Percentiles rank a stretch among this genome's conserved stretches.
Conservation (phyloP, 2,113 vertebrate genomes). For the Capreolus pygargus region DNA sequence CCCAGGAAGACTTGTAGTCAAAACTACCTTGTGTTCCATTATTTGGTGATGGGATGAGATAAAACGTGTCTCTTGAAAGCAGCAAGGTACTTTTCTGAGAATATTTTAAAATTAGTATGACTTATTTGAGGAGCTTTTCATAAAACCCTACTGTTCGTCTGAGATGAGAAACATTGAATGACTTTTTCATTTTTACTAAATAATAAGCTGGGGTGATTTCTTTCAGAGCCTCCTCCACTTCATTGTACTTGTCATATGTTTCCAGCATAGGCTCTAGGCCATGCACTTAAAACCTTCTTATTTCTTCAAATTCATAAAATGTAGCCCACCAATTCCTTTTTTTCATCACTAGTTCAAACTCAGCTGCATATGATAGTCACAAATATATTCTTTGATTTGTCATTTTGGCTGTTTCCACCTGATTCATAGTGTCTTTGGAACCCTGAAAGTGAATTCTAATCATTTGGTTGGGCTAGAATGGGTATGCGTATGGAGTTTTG, state of each 20-base stretch:
- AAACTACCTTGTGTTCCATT: neutral
- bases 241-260: neutral
- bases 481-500: neutral
- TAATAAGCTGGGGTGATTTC: neutral
- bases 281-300: neutral
- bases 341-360: neutral
- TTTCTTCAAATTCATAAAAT: neutral
- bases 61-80: neutral
- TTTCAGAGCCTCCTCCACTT: neutral
- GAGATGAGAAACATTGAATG: neutral
- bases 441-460: neutral
- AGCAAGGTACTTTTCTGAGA: neutral
- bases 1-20: neutral
- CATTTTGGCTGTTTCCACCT: neutral
- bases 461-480: neutral
- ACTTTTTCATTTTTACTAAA: neutral
- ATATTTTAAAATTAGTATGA: conserved; percentile 6
- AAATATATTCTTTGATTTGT: neutral
- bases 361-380: neutral
- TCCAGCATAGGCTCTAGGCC: neutral
- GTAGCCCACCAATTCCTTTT: neutral
- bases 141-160: neutral
- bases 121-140: conserved; percentile 22
- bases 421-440: neutral
- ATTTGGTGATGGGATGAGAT: neutral